Conservation (phyloP, 2,113 vertebrate genomes). For the Anthoscopus minutus region DNA sequence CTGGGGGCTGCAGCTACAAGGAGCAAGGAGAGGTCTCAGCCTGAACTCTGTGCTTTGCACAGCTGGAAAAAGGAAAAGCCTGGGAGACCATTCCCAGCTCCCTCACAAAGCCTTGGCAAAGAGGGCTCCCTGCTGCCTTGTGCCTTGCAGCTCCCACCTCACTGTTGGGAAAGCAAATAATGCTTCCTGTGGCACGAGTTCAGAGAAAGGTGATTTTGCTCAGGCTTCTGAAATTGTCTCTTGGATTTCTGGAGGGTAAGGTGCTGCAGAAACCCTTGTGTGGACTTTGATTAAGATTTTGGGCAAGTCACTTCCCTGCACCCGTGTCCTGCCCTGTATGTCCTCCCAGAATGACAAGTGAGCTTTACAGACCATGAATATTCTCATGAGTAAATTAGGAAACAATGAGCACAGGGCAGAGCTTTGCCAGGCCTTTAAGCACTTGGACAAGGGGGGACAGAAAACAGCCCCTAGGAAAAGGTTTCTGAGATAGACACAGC, state of each 20-base stretch:
- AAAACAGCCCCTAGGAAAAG: neutral
- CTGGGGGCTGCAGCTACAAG: neutral
- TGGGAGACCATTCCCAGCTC: neutral
- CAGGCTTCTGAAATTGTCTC: neutral
- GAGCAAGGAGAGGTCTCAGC: neutral
- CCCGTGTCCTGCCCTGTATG: accelerated
- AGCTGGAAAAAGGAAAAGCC: neutral
- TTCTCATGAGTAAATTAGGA: neutral
- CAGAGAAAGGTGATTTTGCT: neutral
- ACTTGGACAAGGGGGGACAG: accelerated
- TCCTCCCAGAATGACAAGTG: accelerated
- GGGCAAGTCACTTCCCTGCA: neutral
- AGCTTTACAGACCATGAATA: neutral
- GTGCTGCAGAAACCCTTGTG: neutral
- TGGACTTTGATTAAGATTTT: neutral
- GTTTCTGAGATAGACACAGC: neutral
- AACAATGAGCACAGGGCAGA: neutral
- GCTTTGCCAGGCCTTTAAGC: neutral
- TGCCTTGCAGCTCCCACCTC: neutral
- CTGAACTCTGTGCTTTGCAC: neutral
- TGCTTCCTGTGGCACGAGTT: accelerated
- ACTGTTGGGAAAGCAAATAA: neutral
- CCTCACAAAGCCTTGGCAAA: neutral
- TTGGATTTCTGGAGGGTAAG: neutral
- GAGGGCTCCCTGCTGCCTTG: neutral